Evolutionary conservation across 1,140 invertebrate species (phyloP), one percentile per base, ranked within the genome.

Genomic region (Drosophila kurseongensis): DNA sequence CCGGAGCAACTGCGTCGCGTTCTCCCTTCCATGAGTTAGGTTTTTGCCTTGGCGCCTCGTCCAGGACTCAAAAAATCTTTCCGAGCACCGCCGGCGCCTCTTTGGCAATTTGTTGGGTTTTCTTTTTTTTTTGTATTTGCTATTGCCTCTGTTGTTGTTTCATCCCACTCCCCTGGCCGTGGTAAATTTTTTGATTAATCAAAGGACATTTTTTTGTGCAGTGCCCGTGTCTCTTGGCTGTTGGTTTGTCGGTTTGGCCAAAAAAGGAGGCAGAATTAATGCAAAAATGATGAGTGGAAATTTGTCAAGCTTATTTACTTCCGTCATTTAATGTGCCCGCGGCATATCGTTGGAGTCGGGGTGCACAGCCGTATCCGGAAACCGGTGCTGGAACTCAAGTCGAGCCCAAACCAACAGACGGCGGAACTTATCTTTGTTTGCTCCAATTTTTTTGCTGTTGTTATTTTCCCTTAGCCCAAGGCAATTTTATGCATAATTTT

Each of bases 241-340:
- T 78, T 79, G 73, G 71, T 65, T 75, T 75, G 79, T 75, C 67
- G 71, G 51, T 84, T 82, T 52, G 61, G 38, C 47, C 61, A 65
- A 66, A 65, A 90, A 91, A 91, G 80, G 77, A 91, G 89, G 75
- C 89, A 57, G 89, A 91, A 91, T 91, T 91, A 91, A 91, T 91
- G 89, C 80, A 91, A 91, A 91, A 91, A 91, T 91, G 84, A 91
- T 91, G 89, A 91, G 89, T 90, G 84, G 85, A 91, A 91, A 91
- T 91, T 91, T 91, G 90, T 91, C 89, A 91, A 89, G 89, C 89
- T 91, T 91, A 91, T 91, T 91, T 91, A 89, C 89, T 91, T 91
- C 80, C 89, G 88, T 88, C 77, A 91, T 78, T 91, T 90, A 90
- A 89, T 89, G 84, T 76, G 67, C 83, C 80, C 66, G 84, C 77